Base-by-base conservation (phyloP, 2,797 vertebrate genomes). In the Pangasius djambal region DNA sequence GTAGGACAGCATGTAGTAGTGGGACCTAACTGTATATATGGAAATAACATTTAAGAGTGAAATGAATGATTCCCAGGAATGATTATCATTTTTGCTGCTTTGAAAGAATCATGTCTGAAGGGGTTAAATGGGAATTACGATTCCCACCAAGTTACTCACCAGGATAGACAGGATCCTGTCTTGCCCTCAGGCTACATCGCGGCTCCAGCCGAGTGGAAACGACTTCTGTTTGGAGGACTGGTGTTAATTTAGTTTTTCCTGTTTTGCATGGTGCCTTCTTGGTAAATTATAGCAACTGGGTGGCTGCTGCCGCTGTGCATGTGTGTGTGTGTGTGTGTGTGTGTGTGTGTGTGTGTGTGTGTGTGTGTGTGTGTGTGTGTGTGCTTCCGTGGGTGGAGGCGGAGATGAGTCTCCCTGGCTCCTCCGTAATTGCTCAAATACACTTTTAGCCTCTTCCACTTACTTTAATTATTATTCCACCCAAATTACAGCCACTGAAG, bases 401-500 rank as follows among this genome's bases (percentile, higher is more conserved):
- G 70, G 89, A 89, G 91, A 92, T 87, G 87, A 78, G 50, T 83
- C 89, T 86, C 52, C 7, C 57, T 82, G 89, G 88, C 87, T 91
- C 86, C 87, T 82, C 67, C 57, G 50, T 91, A 91, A 90, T 91
- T 85, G 85, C 89, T 87, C 74, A 86, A 89, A 88, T 86, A 87
- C 57, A 40, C 77, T 85, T 78, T 89, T 85, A 86, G 81, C 86
- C 88, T 69, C 83, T 87, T 88, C 88, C 86, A 65, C 86, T 91
- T 89, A 89, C 89, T 91, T 91, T 88, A 91, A 92, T 93, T 86
- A 72, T 89, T 90, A 91, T 91, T 91, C 89, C 82, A 89, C 88
- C 84, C 89, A 92, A 92, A 90, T 88, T 93, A 84, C 69, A 63
- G 59, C 20, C 9, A 78, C 88, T 85, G 55, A 87, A 88, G 74